Conservation (phyloP, 1,140 invertebrate species). For the Apis dorsata region DNA sequence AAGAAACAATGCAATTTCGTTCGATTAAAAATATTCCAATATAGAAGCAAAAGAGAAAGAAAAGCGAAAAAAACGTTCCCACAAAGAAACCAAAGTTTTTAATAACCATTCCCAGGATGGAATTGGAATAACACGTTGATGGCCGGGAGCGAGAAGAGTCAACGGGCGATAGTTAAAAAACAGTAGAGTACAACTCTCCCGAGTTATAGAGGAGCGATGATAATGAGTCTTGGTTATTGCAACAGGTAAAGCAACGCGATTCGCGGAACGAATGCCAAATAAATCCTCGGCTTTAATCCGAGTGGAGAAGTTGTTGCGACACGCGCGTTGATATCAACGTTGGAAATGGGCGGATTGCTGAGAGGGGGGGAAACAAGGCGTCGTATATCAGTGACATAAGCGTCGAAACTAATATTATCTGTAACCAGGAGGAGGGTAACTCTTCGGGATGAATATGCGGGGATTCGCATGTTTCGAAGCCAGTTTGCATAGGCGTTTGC, state of each 20-base stretch:
- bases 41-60: too few relatives aligned
- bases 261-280: slow-evolving; percentile 1
- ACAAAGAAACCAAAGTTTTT: not conserved
- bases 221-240: not conserved
- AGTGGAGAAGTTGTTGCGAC: slow-evolving; percentile 1
- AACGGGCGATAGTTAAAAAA: too few relatives aligned
- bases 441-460: slow-evolving; percentile 21
- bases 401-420: slow-evolving; percentile 50
- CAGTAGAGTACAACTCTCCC: too few relatives aligned
- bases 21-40: too few relatives aligned
- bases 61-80: not conserved
- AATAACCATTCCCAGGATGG: slow-evolving; percentile 4
- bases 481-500: too few relatives aligned
- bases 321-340: not conserved
- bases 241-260: not conserved
- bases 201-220: not conserved
- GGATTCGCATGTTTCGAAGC: slow-evolving; percentile 38
- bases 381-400: slow-evolving; percentile 42
- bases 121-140: too few relatives aligned
- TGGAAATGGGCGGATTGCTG: slow-evolving; percentile 21
- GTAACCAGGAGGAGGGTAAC: slow-evolving; percentile 29
- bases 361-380: not conserved
- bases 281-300: slow-evolving; percentile 14
- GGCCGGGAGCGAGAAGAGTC: too few relatives aligned
- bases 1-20: too few relatives aligned